A percentile compares a stretch with the other conserved stretches of the same genome.
These are phyloP conservation scores for Steinernema carpocapsae DNA, from an alignment of 2,888 invertebrate genomes.

Conservation along the genomic window DNA sequence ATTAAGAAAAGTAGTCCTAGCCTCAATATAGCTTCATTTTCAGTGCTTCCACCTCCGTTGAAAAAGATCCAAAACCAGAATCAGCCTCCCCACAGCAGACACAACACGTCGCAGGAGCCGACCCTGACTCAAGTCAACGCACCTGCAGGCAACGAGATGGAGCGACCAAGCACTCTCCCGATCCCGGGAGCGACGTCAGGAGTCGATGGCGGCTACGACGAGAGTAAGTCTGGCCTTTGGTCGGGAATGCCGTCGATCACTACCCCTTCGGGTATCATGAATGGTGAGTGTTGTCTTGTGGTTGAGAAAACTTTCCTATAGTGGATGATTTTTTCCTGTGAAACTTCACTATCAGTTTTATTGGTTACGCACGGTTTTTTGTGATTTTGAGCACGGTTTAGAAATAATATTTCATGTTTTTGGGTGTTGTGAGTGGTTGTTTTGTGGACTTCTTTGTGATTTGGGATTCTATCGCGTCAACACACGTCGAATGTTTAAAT, in stretches of 20 bases:
- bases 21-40: not conserved
- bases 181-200: conserved; percentile 6
- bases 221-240: not conserved
- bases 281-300: conserved; percentile 35
- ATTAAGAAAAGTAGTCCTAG: no score
- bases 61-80: conserved; percentile 32
- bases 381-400: conserved; percentile 7
- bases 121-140: conserved; percentile 34
- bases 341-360: not conserved
- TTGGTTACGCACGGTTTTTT: not conserved
- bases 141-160: not conserved
- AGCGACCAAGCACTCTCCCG: conserved; percentile 4
- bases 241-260: conserved; percentile 33
- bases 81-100: not conserved
- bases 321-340: conserved; percentile 14
- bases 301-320: conserved; percentile 20
- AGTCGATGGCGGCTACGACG: conserved; percentile 15
- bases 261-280: conserved; percentile 30
- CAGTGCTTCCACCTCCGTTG: conserved; percentile 25
- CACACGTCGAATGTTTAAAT: no score
- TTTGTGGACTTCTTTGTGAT: no score
- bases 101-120: conserved; percentile 4
- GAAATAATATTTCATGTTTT: not conserved
- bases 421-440: not conserved
- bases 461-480: no score